phyloP scores from a whole-genome alignment of 35 echinoderm and acorn worm species.

The Ptychodera flava region DNA sequence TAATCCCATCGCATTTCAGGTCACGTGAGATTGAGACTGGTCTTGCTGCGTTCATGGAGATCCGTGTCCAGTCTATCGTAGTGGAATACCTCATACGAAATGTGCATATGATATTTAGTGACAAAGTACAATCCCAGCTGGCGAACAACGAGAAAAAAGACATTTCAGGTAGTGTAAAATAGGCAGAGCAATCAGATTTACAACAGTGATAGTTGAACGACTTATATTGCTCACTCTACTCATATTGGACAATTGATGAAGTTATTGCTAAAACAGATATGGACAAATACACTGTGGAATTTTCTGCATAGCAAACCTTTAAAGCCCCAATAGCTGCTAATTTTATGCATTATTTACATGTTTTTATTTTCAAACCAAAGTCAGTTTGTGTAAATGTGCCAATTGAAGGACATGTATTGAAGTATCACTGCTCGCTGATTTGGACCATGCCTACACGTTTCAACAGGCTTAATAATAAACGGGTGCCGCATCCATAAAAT shows the following conservation, averaged over 20 bases:
- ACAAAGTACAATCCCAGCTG: slow-evolving; percentile 78
- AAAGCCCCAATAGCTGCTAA: too few relatives aligned
- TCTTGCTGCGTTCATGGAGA: slow-evolving; percentile 84
- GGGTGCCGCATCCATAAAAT: too few relatives aligned
- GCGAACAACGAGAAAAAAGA: slow-evolving; percentile 34
- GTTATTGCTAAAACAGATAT: neutral
- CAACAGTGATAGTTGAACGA: neutral
- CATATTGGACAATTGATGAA: neutral
- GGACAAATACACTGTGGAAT: neutral
- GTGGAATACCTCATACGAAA: slow-evolving; percentile 88
- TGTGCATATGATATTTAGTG: slow-evolving; percentile 76
- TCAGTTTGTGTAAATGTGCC: too few relatives aligned
- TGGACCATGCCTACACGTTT: too few relatives aligned
- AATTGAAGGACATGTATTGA: too few relatives aligned
- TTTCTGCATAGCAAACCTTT: too few relatives aligned
- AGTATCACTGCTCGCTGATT: too few relatives aligned
- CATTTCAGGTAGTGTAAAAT: neutral
- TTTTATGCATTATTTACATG: too few relatives aligned
- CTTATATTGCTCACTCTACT: neutral
- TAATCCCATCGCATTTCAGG: too few relatives aligned
- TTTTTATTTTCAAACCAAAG: too few relatives aligned
- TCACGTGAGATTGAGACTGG: slow-evolving; percentile 72
- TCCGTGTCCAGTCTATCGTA: slow-evolving; percentile 77
- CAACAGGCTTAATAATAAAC: too few relatives aligned
- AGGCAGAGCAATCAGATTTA: neutral